Base-by-base conservation (phyloP, 2,888 invertebrate species). In the Ceratothoa steindachneri region DNA sequence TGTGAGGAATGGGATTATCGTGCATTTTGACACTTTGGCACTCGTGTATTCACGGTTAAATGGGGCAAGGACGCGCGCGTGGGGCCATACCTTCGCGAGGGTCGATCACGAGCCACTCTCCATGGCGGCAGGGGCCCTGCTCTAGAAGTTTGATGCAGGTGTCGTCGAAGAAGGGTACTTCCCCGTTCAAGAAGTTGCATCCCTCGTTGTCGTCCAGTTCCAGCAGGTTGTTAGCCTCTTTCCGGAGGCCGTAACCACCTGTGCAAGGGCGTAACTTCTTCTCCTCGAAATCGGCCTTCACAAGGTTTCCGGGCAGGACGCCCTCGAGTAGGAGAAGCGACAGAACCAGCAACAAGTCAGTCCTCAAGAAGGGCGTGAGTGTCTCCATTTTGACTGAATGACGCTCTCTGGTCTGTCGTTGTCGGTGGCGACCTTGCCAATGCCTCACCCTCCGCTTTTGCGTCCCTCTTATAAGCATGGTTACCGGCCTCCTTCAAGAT, bases 71-170 rank as follows among this genome's bases (percentile, higher is more conserved):
- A n/a, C n/a, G n/a, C n/a, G n/a, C n/a, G n/a, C n/a, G n/a, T n/a
- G n/a, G n/a, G n/a, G n/a, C 41, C 60, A 12, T 60, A 60, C 60
- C 60, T 60, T 60, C 60, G 22, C 24, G 22, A 12, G n/a, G 22
- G 24, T 60, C 60, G 19, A 60, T 60, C n/a, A 60, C 60, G 9
- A 60, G 60, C 60, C 60, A 60, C 27, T 60, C 60, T 60, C 60
- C 60, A 60, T 22, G 1, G 12, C 24, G 2, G 60, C 60, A 60
- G 22, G 60, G 60, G 12, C 60, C 60, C 3, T 60, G 60, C 27
- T 60, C 60, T 24, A 60, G 27, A 24, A 60, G 60, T 24, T 60
- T 60, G 12, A 24, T 24, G 27, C 60, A 60, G 19, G 60, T 60
- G 60, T 60, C 24, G 60, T 60, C 12, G 12, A 60, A 12, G 60